phyloP scores from a whole-genome alignment of 92 coral and sea anemone species.

The Anthopleura xanthogrammica region DNA sequence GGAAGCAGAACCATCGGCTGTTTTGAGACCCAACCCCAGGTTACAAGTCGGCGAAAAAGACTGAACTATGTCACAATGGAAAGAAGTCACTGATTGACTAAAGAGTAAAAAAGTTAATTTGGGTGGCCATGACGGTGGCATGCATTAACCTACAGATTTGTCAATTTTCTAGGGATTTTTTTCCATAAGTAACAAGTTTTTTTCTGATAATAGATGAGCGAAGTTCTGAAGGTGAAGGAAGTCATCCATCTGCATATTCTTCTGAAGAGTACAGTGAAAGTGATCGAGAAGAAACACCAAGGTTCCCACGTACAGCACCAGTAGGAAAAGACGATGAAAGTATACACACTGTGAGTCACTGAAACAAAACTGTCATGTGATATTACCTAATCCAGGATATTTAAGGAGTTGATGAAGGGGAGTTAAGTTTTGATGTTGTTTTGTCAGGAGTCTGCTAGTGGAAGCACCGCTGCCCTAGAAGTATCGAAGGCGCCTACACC shows the following conservation, averaged over 20 bases:
- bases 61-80: no score
- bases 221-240: constrained; percentile 39
- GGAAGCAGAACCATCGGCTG: no score
- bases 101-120: no score
- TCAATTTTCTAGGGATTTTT: no score
- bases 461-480: not conserved
- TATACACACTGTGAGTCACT: constrained; percentile 59
- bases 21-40: no score
- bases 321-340: constrained; percentile 89
- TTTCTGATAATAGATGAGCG: not conserved
- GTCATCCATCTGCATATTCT: constrained; percentile 37
- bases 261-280: constrained; percentile 56
- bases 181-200: not conserved
- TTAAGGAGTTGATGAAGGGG: not conserved
- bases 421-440: constrained; percentile 19
- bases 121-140: no score
- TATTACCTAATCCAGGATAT: not conserved
- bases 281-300: constrained; percentile 68
- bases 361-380: not conserved
- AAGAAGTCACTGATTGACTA: no score
- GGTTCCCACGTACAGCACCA: constrained; percentile 91
- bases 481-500: constrained; percentile 40
- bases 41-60: no score
- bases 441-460: constrained; percentile 37
- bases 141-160: no score